These are phyloP conservation scores for Drosophila vallismaia DNA, from an alignment of 2,888 invertebrate species.

Conservation along the genomic window DNA sequence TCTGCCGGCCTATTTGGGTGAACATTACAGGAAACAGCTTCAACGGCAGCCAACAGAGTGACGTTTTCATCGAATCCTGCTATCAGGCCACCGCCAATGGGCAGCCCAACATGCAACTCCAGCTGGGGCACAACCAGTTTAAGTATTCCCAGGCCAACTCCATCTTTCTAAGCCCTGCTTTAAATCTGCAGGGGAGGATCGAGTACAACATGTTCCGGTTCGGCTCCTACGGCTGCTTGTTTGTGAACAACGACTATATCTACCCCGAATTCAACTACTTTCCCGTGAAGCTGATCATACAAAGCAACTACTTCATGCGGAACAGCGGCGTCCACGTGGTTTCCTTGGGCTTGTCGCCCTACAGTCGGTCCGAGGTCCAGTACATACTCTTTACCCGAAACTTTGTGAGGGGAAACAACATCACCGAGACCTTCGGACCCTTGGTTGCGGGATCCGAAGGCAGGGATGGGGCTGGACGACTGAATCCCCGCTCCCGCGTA, in stretches of 20 bases:
- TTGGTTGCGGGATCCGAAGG: constrained; percentile 83
- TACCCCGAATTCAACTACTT: constrained; percentile 92
- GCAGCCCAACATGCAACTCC: constrained; percentile 86
- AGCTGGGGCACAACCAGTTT: constrained; percentile 94
- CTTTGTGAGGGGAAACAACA: constrained; percentile 92
- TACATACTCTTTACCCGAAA: constrained; percentile 93
- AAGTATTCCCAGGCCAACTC: constrained; percentile 90
- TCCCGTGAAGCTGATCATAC: constrained; percentile 89
- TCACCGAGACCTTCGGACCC: constrained; percentile 92
- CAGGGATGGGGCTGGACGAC: constrained; percentile 85
- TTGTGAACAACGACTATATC: constrained; percentile 89
- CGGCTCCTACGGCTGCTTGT: constrained; percentile 92
- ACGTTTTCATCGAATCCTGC: constrained; percentile 93
- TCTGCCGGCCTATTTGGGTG: constrained; percentile 92
- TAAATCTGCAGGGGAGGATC: constrained; percentile 90
- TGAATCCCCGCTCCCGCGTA: constrained; percentile 95
- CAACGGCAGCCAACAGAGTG: constrained; percentile 90
- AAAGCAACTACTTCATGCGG: constrained; percentile 94
- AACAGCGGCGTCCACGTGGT: constrained; percentile 95
- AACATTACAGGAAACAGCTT: constrained; percentile 97
- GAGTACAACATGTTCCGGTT: constrained; percentile 95
- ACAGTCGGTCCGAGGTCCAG: constrained; percentile 92
- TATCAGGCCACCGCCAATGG: constrained; percentile 85
- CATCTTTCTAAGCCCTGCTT: constrained; percentile 91
- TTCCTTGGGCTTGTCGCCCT: constrained; percentile 94